A percentile compares a stretch with the other conserved stretches of the same genome.
phyloP scores from a whole-genome alignment of 2,113 vertebrate species.

The Caracal caracal region DNA sequence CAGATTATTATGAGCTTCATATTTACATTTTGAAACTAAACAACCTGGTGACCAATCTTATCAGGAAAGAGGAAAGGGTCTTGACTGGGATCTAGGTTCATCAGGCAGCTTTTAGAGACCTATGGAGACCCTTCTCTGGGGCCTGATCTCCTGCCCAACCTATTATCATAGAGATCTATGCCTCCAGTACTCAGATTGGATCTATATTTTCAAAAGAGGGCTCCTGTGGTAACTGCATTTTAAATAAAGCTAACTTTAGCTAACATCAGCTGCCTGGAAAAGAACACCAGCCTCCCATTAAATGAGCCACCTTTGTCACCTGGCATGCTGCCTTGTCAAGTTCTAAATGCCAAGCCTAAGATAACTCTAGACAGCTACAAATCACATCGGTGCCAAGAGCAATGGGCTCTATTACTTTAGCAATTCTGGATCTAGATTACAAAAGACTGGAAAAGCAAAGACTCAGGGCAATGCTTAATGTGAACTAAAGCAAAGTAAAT shows the following conservation, averaged over 20 bases:
- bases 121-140: not conserved
- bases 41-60: not conserved
- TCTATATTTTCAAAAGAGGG: not conserved
- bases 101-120: not conserved
- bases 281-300: not conserved
- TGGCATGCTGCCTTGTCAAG: not conserved
- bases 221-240: not conserved
- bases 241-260: not conserved
- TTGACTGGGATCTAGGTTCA: not conserved
- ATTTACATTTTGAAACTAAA: not conserved
- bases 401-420: not conserved
- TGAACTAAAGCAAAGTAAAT: not conserved
- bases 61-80: not conserved
- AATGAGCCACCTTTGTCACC: not conserved
- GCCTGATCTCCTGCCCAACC: not conserved
- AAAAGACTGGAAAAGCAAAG: not conserved
- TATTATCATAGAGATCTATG: not conserved
- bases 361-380: not conserved
- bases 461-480: not conserved
- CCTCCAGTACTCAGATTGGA: not conserved
- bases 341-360: not conserved
- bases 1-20: constrained; percentile 41
- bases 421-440: not conserved
- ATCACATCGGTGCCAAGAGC: not conserved
- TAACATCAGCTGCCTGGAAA: not conserved